These are phyloP conservation scores for Menidia beryllina DNA, from an alignment of 2,113 vertebrate genomes.

Conservation along the genomic window DNA sequence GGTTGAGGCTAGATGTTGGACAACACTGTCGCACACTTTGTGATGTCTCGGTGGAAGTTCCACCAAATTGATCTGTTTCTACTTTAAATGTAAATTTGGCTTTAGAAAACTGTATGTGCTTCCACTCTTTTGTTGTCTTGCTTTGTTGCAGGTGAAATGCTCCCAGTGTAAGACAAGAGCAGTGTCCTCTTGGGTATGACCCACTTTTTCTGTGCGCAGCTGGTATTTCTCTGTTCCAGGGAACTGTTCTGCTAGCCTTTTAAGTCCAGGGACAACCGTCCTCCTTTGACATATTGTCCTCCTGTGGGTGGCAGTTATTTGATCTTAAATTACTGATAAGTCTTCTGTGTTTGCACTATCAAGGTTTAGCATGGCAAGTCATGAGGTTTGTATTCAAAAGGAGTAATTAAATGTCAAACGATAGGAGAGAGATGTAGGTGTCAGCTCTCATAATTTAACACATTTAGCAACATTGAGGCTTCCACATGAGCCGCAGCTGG, in stretches of 20 bases:
- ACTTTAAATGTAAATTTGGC: background rate
- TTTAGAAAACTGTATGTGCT: background rate
- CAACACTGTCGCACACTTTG: slow-evolving; percentile 12
- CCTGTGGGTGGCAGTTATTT: slow-evolving; percentile 4
- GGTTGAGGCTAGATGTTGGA: background rate
- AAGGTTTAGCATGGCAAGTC: background rate
- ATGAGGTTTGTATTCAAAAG: slow-evolving; percentile 8
- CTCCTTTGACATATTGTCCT: slow-evolving; percentile 14
- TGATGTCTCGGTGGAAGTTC: background rate
- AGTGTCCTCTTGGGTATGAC: slow-evolving; percentile 40
- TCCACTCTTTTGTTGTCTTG: background rate
- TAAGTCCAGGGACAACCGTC: slow-evolving; percentile 23
- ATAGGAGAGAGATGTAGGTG: slow-evolving; percentile 2
- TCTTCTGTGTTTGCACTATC: background rate
- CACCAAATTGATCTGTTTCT: background rate
- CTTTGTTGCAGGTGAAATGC: slow-evolving; percentile 1
- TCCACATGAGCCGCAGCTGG: slow-evolving; percentile 30
- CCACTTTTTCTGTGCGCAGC: slow-evolving; percentile 32
- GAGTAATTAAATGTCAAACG: slow-evolving; percentile 12
- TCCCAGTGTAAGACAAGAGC: slow-evolving; percentile 3
- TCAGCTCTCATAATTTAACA: slow-evolving; percentile 41
- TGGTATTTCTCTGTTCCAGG: slow-evolving; percentile 24
- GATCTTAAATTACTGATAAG: slow-evolving; percentile 3
- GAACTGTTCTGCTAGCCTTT: slow-evolving; percentile 33
- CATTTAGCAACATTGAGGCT: slow-evolving; percentile 33